Base-by-base conservation (phyloP, 2,113 vertebrate species). In the Petroica traversi region DNA sequence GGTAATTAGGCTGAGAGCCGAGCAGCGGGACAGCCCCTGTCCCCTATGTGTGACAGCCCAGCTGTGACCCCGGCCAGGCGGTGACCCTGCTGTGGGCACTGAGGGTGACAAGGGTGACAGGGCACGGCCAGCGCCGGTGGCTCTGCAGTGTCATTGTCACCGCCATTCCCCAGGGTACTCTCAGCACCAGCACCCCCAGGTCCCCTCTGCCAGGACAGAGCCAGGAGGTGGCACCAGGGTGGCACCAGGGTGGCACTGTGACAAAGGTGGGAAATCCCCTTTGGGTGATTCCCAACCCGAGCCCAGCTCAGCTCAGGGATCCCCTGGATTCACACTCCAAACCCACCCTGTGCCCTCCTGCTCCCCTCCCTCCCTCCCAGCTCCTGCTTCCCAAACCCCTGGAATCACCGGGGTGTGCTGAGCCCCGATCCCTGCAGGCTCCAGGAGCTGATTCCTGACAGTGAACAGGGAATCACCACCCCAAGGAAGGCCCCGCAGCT, bases 401-500 rank as follows among this genome's bases (percentile, higher is more conserved):
- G 14, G 64, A 5, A 5, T 1, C 8, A 2, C 52, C 0, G 2
- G 63, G 69, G 11, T 4, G 19, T 10, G 34, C 45, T 5, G 11
- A 74, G 62, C 40, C 41, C 38, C 49, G 2, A 0, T 10, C 48
- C 67, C 43, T 9, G 40, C 5, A 2, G 69, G 16, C 17, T 36
- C 33, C 91, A 25, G 73, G 41, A 36, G 72, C 72, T 8, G 49
- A 38, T 10, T 57, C 68, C 63, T 29, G 51, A 7, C 14, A 45
- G n/a, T 5, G 26, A 64, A 26, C 8, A 5, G 7, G 51, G 57
- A 52, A 16, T 15, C 18, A 5, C 11, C 28, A 6, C 29, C 71
- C 41, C 74, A 13, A 1, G 4, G 5, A 3, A 3, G 24, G 6
- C 24, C 51, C 43, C 2, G 1, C 2, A 0, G 55, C 55, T 11